Base-by-base conservation (phyloP, 2,888 invertebrate genomes). In the Parascotia fuliginaria region DNA sequence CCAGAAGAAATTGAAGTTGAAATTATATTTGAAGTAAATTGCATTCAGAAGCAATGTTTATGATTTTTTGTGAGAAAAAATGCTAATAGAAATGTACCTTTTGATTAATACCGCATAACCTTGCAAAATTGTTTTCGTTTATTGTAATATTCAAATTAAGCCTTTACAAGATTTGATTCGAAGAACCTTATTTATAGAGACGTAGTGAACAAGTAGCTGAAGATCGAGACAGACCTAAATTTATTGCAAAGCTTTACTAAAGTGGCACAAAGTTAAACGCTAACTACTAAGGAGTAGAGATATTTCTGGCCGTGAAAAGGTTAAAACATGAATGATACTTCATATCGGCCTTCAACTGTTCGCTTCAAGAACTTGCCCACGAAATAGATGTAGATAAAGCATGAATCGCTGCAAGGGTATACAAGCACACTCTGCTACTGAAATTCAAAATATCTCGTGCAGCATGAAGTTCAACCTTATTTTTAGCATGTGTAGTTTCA, bases 301-400 rank as follows among this genome's bases (percentile, higher is more conserved):
- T 51, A 62, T 59, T 62, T 60, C 48, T 60, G 63, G 51, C 72
- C 76, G 53, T 66, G 61, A 79, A 79, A 77, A 71, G 65, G 55
- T 69, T 56, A 48, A 40, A 58, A 27, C 44, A 54, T 56, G 34
- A 60, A 79, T 72, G 57, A 62, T 60, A 27, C 80, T 85, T 52
- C 36, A 66, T 55, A 63, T 61, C 50, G 72, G 60, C 80, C 77
- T 82, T 79, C 67, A 73, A 75, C 67, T 73, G 74, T 61, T 49
- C 49, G 42, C 49, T 49, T 49, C 39, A 29, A 39, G 28, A 49
- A 42, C 38, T 60, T 55, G 38, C 45, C 45, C 51, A 43, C 61
- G 28, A 57, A 63, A 60, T 47, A 55, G 87, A 87, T 87, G 77
- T 49, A 86, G 87, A 87, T 87, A 84, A 68, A 65, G 66, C 87